Conservation (phyloP, 2,797 vertebrate genomes). For the Syndactyla subalaris region DNA sequence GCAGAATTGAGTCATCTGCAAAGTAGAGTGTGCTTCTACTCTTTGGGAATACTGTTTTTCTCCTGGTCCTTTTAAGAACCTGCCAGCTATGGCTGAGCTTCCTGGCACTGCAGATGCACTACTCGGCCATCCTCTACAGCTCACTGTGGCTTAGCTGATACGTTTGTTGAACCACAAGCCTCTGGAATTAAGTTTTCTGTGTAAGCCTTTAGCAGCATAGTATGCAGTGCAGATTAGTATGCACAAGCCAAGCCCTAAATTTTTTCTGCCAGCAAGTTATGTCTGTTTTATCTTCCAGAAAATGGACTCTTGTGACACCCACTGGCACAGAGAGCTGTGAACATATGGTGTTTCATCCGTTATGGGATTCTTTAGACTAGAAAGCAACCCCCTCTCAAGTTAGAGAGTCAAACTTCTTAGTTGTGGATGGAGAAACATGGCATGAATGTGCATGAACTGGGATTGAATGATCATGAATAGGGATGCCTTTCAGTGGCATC, state of each 20-base stretch:
- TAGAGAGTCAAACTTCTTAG: neutral
- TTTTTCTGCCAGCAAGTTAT: neutral
- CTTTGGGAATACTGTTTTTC: neutral
- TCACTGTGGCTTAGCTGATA: neutral
- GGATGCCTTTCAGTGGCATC: neutral
- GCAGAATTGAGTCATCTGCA: neutral
- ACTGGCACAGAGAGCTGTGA: neutral
- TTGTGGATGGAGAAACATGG: neutral
- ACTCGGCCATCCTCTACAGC: neutral
- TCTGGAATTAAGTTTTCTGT: neutral
- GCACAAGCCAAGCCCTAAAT: neutral
- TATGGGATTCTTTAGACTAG: neutral
- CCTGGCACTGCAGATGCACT: neutral
- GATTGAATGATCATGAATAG: neutral
- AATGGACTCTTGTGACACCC: neutral
- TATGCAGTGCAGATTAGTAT: neutral
- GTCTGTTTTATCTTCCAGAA: neutral
- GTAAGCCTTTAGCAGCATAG: neutral
- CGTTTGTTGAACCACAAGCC: fast-evolving
- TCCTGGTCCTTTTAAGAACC: neutral
- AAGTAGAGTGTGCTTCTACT: neutral
- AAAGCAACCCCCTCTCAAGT: neutral
- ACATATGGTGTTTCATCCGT: neutral
- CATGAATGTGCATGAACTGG: neutral
- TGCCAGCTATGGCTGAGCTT: neutral